Evolutionary conservation across 2,888 invertebrate genomes (phyloP).

Genomic region (Parnassius glacialis): DNA sequence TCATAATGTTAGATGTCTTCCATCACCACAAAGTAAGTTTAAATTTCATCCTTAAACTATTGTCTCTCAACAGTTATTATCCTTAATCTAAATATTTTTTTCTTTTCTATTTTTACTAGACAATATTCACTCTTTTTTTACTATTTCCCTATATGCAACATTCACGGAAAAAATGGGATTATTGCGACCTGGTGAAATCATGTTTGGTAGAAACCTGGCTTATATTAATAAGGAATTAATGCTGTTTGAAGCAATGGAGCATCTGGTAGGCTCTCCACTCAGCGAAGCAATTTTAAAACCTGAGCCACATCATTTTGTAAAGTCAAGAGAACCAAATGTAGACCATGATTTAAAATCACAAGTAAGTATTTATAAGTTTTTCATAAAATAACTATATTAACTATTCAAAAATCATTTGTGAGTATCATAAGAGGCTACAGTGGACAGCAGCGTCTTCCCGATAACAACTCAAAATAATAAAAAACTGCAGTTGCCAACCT

Average conservation of each 20-base stretch:
- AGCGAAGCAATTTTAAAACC: conserved; percentile 82
- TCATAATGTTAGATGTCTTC: conserved; percentile 57
- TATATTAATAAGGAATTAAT: conserved; percentile 75
- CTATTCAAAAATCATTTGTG: too few species aligned
- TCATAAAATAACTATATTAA: too few species aligned
- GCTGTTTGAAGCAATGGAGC: conserved; percentile 83
- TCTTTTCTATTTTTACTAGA: conserved; percentile 45
- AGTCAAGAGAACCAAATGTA: conserved; percentile 29
- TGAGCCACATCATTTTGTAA: conserved; percentile 61
- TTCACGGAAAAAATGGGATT: conserved; percentile 58
- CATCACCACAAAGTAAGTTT: conserved; percentile 61
- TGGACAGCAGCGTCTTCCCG: too few species aligned
- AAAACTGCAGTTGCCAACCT: too few species aligned
- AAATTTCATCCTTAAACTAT: conserved; percentile 3
- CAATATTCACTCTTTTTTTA: conserved; percentile 58
- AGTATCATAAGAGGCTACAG: too few species aligned
- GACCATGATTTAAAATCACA: conserved; percentile 45
- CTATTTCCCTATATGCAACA: conserved; percentile 58
- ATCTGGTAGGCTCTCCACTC: conserved; percentile 81
- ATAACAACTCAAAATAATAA: too few species aligned
- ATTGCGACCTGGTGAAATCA: conserved; percentile 53
- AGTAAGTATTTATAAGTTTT: conserved; percentile 40
- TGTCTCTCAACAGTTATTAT: background rate
- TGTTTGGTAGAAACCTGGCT: conserved; percentile 51
- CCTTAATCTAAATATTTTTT: background rate